Conservation (phyloP, 2,888 invertebrate genomes). For the Brachynemurus nebulosus region DNA sequence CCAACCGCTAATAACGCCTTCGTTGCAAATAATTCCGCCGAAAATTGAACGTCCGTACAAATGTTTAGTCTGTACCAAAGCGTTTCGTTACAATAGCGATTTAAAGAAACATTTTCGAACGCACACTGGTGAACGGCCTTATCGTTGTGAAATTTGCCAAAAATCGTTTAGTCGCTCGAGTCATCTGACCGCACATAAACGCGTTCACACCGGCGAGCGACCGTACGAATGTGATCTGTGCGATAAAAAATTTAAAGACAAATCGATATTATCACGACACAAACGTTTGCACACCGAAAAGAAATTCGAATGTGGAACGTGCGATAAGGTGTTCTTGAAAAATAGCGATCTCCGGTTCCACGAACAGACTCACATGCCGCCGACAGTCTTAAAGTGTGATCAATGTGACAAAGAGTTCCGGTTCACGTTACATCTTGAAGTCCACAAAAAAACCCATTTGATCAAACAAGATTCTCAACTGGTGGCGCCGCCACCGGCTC, state of each 20-base stretch:
- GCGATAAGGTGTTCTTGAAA: conserved; percentile 1
- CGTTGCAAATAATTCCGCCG: neutral
- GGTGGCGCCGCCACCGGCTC: neutral
- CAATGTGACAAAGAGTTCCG: neutral
- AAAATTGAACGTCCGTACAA: neutral
- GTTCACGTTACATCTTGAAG: neutral
- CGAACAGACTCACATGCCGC: neutral
- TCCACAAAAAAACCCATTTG: neutral
- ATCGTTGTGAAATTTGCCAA: neutral
- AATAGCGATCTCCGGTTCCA: neutral
- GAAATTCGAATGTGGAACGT: neutral
- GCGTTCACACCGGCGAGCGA: neutral
- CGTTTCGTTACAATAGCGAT: conserved; percentile 5
- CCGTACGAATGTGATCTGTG: conserved; percentile 2
- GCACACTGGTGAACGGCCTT: conserved; percentile 1
- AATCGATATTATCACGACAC: conserved; percentile 2
- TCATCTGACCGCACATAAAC: neutral
- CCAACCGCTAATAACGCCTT: neutral
- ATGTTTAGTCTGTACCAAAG: conserved; percentile 1
- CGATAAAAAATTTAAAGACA: conserved; percentile 4
- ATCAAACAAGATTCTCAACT: neutral
- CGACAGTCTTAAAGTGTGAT: neutral
- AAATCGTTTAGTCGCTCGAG: conserved; percentile 4
- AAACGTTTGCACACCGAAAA: conserved; percentile 2
- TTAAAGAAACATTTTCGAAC: conserved; percentile 3